phyloP scores from a whole-genome alignment of 2,113 vertebrate genomes.

The Origma solitaria region DNA sequence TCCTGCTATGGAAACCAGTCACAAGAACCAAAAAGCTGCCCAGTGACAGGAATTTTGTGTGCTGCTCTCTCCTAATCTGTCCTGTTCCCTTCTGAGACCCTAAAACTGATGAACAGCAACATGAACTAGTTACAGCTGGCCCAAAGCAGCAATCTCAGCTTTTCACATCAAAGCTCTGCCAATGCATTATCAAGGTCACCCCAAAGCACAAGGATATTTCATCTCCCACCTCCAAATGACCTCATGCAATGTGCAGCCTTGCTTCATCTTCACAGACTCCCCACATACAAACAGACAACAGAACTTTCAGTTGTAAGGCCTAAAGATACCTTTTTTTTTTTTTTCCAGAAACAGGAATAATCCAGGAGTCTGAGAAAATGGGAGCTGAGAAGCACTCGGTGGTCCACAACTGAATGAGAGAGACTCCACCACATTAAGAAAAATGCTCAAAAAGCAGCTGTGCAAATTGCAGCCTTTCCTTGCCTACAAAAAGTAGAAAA shows the following conservation, averaged over 20 bases:
- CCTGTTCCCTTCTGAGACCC: slow-evolving; percentile 7
- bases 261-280: not conserved
- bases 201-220: not conserved
- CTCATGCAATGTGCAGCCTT: not conserved
- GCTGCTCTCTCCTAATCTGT: slow-evolving; percentile 25
- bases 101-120: not conserved
- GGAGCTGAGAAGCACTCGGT: not conserved
- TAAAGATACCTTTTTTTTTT: not conserved
- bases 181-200: not conserved
- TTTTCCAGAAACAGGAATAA: not conserved
- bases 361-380: not conserved
- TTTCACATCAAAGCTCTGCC: not conserved
- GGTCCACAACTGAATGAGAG: not conserved
- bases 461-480: not conserved
- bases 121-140: not conserved
- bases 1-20: slow-evolving; percentile 43
- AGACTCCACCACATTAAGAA: not conserved
- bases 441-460: not conserved
- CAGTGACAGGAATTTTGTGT: not conserved
- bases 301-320: not conserved
- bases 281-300: not conserved
- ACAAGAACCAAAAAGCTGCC: slow-evolving; percentile 43
- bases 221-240: not conserved
- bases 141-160: not conserved
- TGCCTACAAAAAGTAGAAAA: not conserved